A percentile compares a stretch with the other conserved stretches of the same genome.
Evolutionary conservation across 2,113 vertebrate genomes (phyloP).

Genomic region (Antigone vipio): DNA sequence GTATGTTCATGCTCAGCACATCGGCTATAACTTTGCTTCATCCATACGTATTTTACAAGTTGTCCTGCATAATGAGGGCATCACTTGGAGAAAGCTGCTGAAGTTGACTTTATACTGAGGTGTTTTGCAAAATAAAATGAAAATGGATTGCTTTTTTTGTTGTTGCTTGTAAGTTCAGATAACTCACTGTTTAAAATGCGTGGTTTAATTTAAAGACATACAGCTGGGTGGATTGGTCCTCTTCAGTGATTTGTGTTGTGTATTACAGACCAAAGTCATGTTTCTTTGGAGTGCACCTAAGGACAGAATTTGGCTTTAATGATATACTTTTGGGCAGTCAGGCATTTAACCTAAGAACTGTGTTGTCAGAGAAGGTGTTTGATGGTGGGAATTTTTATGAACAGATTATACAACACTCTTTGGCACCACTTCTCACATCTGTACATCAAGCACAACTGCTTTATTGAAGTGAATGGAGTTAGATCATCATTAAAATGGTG

Average conservation of each 20-base stretch:
- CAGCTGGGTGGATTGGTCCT: not conserved
- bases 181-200: not conserved
- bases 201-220: not conserved
- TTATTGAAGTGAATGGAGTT: not conserved
- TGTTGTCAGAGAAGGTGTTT: not conserved
- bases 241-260: not conserved
- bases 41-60: accelerated
- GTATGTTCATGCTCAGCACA: not conserved
- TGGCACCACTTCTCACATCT: not conserved
- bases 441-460: slow-evolving; percentile 1
- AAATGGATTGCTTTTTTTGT: not conserved
- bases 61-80: not conserved
- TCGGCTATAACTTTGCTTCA: not conserved
- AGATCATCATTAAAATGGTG: not conserved
- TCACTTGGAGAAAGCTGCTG: not conserved
- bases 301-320: not conserved
- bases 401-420: not conserved
- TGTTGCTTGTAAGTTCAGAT: not conserved
- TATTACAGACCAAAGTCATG: not conserved
- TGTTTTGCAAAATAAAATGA: not conserved
- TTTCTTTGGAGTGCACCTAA: not conserved
- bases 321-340: not conserved
- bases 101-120: not conserved
- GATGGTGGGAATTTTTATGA: slow-evolving; percentile 6
- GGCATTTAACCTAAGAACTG: not conserved